phyloP scores from a whole-genome alignment of 1,140 invertebrate genomes.

The Drosophila ananassae region DNA sequence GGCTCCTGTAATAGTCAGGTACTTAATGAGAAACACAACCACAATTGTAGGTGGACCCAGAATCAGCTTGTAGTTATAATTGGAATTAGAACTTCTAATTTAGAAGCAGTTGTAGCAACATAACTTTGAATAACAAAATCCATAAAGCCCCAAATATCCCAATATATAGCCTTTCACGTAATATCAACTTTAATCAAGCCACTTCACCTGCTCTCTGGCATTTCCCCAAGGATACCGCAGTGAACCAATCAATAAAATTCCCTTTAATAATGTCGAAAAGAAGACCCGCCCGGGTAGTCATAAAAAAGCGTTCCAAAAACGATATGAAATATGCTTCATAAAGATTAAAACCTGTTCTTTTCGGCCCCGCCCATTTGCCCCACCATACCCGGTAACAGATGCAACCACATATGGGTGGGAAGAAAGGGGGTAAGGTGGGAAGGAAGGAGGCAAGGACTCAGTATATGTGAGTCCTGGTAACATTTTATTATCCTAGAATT shows the following conservation, averaged over 20 bases:
- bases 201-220: conserved; percentile 20
- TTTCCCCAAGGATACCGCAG: conserved; percentile 22
- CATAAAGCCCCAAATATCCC: neutral
- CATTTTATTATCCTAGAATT: conserved; percentile 49
- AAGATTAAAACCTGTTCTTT: conserved; percentile 46
- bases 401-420: conserved; percentile 31
- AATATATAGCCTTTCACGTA: conserved; percentile 28
- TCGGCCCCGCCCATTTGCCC: neutral
- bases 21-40: conserved; percentile 17
- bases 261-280: conserved; percentile 47
- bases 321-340: conserved; percentile 58
- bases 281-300: conserved; percentile 46
- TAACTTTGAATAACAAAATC: neutral
- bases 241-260: conserved; percentile 51
- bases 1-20: neutral
- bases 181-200: conserved; percentile 42
- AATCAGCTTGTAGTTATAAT: neutral
- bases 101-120: neutral
- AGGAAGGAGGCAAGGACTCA: neutral
- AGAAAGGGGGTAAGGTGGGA: neutral
- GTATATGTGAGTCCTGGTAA: conserved; percentile 20
- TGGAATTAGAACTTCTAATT: neutral
- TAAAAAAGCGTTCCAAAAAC: conserved; percentile 50
- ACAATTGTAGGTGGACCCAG: neutral
- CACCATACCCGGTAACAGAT: conserved; percentile 27